Evolutionary conservation across 2,113 vertebrate genomes (phyloP).

Genomic region (Callipepla californica): DNA sequence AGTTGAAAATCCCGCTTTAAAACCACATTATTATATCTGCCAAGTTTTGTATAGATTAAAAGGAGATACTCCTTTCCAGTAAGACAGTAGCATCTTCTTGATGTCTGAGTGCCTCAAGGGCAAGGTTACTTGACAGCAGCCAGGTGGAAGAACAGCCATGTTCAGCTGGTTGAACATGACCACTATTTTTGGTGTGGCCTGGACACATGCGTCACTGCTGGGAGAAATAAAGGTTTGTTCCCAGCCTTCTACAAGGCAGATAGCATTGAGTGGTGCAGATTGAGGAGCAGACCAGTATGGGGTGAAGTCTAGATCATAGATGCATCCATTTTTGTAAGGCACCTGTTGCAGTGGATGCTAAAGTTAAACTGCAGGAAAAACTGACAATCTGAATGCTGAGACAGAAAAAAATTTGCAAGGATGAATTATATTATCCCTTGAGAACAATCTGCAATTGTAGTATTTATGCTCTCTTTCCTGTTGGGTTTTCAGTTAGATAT

Average conservation of each 20-base stretch:
- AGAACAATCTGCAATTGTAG: neutral
- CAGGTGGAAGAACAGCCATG: too few species aligned
- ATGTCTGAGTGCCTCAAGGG: neutral
- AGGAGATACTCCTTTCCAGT: neutral
- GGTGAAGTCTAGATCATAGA: neutral
- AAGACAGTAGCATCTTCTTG: neutral
- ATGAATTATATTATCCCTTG: neutral
- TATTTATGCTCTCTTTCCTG: neutral
- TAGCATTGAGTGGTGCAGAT: accelerated
- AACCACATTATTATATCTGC: neutral
- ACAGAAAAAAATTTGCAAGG: neutral
- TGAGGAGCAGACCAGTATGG: neutral
- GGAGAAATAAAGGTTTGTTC: neutral
- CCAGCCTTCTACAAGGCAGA: neutral
- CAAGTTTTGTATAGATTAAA: neutral
- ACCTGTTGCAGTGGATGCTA: neutral
- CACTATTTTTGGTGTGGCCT: neutral
- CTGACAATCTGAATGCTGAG: neutral
- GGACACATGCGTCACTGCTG: neutral
- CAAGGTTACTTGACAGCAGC: neutral
- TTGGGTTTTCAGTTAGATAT: neutral
- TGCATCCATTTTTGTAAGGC: neutral
- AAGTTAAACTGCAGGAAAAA: neutral
- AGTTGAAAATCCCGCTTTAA: neutral
- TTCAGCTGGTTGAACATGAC: neutral